Base-by-base conservation (phyloP, 2,113 vertebrate species). In the Corvus cornix region DNA sequence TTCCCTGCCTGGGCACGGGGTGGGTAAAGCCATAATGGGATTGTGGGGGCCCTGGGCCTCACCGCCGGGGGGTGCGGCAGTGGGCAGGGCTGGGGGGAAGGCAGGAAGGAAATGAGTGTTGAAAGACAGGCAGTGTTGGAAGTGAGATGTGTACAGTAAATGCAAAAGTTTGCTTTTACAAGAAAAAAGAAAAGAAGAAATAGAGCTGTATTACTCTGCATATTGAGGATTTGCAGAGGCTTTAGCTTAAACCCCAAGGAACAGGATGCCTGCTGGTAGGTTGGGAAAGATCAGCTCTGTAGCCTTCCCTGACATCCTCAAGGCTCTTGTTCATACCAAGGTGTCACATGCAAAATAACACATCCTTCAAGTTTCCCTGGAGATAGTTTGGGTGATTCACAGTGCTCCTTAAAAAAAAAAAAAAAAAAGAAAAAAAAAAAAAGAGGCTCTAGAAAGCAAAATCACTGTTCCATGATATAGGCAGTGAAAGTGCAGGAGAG, bases 11-110 rank as follows among this genome's bases (percentile, higher is more conserved):
- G 69, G 11, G 69, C 20, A 5, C 0, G 0, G 48, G 67, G 8
- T 26, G 62, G 51, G 59, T 21, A 13, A 46, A 67, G 68, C 33
- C 4, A 2, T 2, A 1, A 4, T 0, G 5, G 11, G 35, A 11
- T 1, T 27, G 26, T 19, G 56, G 19, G 44, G 56, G 55, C 13
- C 2, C 31, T 10, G 52, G 27, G 58, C 48, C 58, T 19, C 46
- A 1, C 12, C 0, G 0, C 1, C 0, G 1, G 0, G 0, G 66
- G 37, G 33, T 48, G 70, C 7, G 7, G 78, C 33, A 7, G 17
- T 27, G 56, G 66, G 56, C 16, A 84, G 44, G 44, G 28, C 64
- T 6, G 27, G 15, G 6, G 6, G 35, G 22, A 12, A 46, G 58
- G 35, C 62, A 53, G 46, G 10, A 31, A n/a, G 37, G 58, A 30